Conservation (phyloP, 2,888 invertebrate genomes). For the Agapostemon virescens region DNA sequence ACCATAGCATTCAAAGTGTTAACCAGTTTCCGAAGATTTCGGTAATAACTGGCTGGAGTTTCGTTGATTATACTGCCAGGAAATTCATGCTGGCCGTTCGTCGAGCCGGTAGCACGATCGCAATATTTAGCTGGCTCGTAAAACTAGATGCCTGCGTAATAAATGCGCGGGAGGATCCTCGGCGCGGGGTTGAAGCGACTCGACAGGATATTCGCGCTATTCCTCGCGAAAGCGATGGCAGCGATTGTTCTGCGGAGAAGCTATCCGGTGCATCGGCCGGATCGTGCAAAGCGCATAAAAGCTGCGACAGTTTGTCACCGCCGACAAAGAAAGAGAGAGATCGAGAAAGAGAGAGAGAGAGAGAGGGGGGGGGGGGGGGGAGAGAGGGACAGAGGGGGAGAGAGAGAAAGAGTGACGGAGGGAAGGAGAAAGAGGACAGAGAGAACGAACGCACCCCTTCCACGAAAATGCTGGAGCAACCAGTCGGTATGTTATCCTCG, state of each 20-base stretch:
- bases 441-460: conserved; percentile 37
- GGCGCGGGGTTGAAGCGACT: conserved; percentile 20
- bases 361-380: background rate
- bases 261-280: conserved; percentile 49
- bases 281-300: conserved; percentile 60
- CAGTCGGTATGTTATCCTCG: conserved; percentile 67
- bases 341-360: conserved; percentile 7
- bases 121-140: background rate
- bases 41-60: background rate
- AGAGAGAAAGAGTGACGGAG: background rate
- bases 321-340: conserved; percentile 21
- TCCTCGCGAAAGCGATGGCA: conserved; percentile 45
- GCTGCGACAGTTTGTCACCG: conserved; percentile 63
- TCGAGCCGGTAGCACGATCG: background rate
- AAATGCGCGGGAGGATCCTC: conserved; percentile 22
- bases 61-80: background rate
- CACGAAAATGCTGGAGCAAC: conserved; percentile 63
- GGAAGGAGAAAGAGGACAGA: background rate
- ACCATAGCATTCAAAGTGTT: no score
- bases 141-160: conserved; percentile 17
- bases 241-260: conserved; percentile 49
- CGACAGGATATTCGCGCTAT: conserved; percentile 44
- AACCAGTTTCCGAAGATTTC: background rate
- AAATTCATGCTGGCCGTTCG: background rate
- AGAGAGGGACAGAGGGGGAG: conserved; percentile 18